Evolutionary conservation across 2,113 vertebrate genomes (phyloP).

Genomic region (Geococcyx californianus): DNA sequence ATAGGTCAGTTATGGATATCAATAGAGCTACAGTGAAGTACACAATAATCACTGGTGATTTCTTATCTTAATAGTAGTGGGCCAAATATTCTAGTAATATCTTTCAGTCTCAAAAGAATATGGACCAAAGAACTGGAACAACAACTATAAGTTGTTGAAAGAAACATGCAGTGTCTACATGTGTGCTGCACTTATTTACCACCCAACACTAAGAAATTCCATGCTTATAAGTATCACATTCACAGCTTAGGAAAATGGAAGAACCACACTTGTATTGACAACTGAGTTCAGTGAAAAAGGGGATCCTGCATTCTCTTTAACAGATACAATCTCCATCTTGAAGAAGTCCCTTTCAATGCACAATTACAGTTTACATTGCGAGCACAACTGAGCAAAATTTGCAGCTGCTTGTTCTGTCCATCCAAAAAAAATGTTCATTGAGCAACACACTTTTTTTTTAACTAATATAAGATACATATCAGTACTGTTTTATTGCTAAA

Average conservation of each 20-base stretch:
- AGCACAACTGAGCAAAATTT: background rate
- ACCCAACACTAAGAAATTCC: background rate
- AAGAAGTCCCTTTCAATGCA: background rate
- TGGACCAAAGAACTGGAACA: background rate
- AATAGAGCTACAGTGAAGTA: background rate
- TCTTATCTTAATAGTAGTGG: background rate
- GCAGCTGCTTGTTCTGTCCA: background rate
- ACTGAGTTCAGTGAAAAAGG: background rate
- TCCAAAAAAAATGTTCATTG: background rate
- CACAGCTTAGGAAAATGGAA: background rate
- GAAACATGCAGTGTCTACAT: background rate
- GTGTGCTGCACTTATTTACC: background rate
- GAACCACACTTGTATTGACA: background rate
- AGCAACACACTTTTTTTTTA: background rate
- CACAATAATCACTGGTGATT: background rate
- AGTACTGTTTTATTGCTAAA: background rate
- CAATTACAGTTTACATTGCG: background rate
- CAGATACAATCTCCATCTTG: background rate
- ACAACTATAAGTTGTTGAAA: background rate
- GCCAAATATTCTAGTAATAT: background rate
- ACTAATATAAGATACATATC: background rate
- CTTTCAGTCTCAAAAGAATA: background rate
- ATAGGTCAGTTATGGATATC: background rate
- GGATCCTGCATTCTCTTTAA: background rate
- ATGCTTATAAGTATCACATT: background rate